Evolutionary conservation across 2,113 vertebrate genomes (phyloP).

Genomic region (Cynoglossus semilaevis): DNA sequence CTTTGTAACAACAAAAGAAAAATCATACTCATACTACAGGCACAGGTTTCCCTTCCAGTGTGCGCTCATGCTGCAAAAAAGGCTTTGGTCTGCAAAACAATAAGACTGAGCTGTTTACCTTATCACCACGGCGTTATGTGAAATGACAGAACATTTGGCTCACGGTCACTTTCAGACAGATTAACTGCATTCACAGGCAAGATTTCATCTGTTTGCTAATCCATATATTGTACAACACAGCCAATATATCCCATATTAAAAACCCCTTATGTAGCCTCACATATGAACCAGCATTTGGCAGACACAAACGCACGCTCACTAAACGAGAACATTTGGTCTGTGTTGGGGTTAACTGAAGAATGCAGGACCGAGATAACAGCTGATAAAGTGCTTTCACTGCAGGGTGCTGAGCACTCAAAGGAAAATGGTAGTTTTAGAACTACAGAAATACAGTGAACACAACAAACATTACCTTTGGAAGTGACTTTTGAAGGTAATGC

Average conservation of each 20-base stretch:
- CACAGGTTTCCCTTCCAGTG: conserved; percentile 5
- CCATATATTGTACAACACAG: too few species aligned
- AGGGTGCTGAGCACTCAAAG: conserved; percentile 38
- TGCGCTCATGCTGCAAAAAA: conserved; percentile 1
- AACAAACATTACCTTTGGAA: conserved; percentile 17
- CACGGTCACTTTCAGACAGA: background rate
- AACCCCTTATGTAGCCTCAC: conserved; percentile 1
- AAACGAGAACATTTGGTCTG: conserved; percentile 20
- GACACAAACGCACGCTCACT: conserved; percentile 21
- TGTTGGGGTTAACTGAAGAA: conserved; percentile 22
- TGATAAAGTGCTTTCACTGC: conserved; percentile 42
- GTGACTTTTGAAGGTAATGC: conserved; percentile 1
- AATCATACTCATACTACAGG: background rate
- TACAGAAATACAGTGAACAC: conserved; percentile 20
- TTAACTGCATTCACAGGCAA: conserved; percentile 3
- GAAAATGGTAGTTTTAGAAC: conserved; percentile 34
- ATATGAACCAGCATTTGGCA: conserved; percentile 18
- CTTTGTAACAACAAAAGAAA: conserved; percentile 37
- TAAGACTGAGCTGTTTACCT: too few species aligned
- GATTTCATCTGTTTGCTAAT: background rate
- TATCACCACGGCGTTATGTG: too few species aligned
- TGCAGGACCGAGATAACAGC: conserved; percentile 30
- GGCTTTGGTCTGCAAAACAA: background rate
- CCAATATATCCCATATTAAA: conserved; percentile 8
- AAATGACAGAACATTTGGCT: too few species aligned